Conservation (phyloP, 2,888 invertebrate genomes). For the Caenorhabditis macrosperma region DNA sequence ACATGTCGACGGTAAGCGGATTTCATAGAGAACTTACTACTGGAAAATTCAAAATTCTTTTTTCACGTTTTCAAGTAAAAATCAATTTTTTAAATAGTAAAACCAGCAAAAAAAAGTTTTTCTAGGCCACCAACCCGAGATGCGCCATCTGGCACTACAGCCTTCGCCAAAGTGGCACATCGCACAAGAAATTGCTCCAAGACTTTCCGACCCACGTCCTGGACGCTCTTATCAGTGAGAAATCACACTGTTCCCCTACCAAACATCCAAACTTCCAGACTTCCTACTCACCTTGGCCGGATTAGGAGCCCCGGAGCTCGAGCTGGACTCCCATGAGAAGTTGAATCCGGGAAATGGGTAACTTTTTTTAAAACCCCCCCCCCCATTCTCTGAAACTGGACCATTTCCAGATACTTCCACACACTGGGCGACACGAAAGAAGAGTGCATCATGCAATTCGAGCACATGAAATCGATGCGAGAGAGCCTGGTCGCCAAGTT, state of each 20-base stretch:
- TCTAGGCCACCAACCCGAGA: conserved; percentile 28
- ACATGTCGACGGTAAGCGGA: conserved; percentile 6
- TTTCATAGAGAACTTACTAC: no score
- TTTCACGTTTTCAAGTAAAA: no score
- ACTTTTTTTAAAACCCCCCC: not conserved
- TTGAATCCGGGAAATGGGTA: not conserved
- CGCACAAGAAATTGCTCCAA: conserved; percentile 53
- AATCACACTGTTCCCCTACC: not conserved
- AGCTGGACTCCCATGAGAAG: conserved; percentile 8
- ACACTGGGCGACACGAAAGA: conserved; percentile 31
- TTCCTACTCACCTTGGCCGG: conserved; percentile 33
- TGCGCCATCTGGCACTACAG: conserved; percentile 57
- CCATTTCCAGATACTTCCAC: conserved; percentile 32
- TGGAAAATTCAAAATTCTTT: no score
- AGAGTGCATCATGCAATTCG: conserved; percentile 4
- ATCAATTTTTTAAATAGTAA: no score
- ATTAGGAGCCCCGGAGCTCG: conserved; percentile 17
- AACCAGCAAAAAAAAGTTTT: no score
- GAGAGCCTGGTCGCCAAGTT: conserved; percentile 29
- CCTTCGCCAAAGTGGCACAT: conserved; percentile 39
- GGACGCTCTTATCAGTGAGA: conserved; percentile 7
- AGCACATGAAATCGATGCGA: conserved; percentile 9
- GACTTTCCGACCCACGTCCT: conserved; percentile 28
- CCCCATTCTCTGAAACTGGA: not conserved
- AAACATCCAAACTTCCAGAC: not conserved